Conservation (phyloP, 92 coral and sea anemone species). For the Phenganax marumi region DNA sequence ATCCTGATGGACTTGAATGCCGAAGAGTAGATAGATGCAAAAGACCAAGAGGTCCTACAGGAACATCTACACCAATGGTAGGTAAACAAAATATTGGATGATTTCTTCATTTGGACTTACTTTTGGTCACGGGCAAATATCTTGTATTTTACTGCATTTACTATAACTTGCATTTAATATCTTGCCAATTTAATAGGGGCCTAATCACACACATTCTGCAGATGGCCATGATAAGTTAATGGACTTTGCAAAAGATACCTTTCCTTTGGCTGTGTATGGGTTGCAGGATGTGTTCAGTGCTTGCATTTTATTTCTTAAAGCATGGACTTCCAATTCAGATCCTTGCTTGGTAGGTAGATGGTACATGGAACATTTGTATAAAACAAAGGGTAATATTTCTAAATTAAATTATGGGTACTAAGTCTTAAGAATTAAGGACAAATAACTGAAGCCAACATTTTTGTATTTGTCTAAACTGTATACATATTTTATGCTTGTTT, state of each 20-base stretch:
- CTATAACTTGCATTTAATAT: neutral
- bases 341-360: constrained; percentile 57
- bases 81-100: constrained; percentile 5
- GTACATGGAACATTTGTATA: constrained; percentile 54
- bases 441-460: neutral
- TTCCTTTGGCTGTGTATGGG: constrained; percentile 65
- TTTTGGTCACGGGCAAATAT: neutral
- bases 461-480: neutral
- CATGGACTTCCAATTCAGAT: constrained; percentile 54
- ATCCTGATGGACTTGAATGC: constrained; percentile 7
- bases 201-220: constrained; percentile 60
- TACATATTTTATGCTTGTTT: neutral
- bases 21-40: constrained; percentile 22
- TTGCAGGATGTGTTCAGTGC: constrained; percentile 66
- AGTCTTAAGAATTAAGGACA: neutral
- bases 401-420: neutral
- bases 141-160: neutral
- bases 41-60: constrained; percentile 25
- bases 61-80: constrained; percentile 27
- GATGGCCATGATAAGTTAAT: constrained; percentile 65
- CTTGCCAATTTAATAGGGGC: constrained; percentile 43
- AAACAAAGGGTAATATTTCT: constrained; percentile 37
- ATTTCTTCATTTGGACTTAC: neutral
- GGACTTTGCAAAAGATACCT: constrained; percentile 53
- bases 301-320: constrained; percentile 45